These are phyloP conservation scores for Neogobius melanostomus DNA, from an alignment of 2,113 vertebrate genomes.

Conservation along the genomic window DNA sequence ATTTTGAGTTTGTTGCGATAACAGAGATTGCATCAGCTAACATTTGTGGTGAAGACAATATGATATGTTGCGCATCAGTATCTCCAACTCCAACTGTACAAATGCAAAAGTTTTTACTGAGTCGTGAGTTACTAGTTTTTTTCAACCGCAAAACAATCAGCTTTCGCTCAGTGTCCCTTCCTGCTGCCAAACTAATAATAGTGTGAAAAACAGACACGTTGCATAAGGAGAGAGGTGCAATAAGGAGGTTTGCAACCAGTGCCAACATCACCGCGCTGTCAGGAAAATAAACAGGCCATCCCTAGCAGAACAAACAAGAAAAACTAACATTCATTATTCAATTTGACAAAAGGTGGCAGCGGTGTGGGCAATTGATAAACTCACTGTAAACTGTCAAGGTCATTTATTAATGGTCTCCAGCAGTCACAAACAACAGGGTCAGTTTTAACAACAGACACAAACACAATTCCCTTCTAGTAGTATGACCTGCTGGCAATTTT, in stretches of 20 bases:
- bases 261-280: slow-evolving; percentile 44
- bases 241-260: slow-evolving; percentile 18
- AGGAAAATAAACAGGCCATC: slow-evolving; percentile 49
- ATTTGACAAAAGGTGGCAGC: slow-evolving; percentile 31
- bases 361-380: slow-evolving; percentile 39
- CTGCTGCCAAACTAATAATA: slow-evolving; percentile 16
- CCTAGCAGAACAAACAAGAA: slow-evolving; percentile 38
- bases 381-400: slow-evolving; percentile 23
- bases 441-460: background rate
- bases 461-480: background rate
- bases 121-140: background rate
- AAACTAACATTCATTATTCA: slow-evolving; percentile 29
- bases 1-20: too few relatives aligned
- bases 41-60: too few relatives aligned
- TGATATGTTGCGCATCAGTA: too few relatives aligned
- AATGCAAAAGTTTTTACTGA: background rate
- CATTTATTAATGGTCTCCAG: slow-evolving; percentile 26
- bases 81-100: too few relatives aligned
- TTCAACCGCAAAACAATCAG: slow-evolving; percentile 27
- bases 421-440: slow-evolving; percentile 9
- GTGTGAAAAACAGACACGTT: slow-evolving; percentile 13
- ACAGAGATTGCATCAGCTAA: too few relatives aligned
- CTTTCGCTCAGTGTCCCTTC: slow-evolving; percentile 29
- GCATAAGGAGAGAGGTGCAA: slow-evolving; percentile 26
- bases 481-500: too few relatives aligned